phyloP scores from a whole-genome alignment of 2,888 invertebrate species.

The Volucella inanis region DNA sequence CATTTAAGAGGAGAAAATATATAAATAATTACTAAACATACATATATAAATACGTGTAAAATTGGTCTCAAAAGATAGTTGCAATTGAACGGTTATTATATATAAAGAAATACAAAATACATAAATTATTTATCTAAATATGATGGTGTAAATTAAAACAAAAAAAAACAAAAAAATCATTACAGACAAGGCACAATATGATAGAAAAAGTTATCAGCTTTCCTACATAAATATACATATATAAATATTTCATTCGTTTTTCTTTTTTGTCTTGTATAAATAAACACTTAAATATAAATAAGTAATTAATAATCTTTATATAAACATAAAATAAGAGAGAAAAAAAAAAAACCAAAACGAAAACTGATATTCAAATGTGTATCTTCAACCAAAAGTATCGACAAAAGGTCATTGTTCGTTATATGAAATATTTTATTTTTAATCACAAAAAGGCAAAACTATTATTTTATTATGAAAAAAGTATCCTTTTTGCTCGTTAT shows the following conservation, averaged over 20 bases:
- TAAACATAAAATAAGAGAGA: too few species aligned
- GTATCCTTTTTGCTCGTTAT: constrained; percentile 51
- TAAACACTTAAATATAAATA: too few species aligned
- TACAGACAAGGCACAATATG: constrained; percentile 9
- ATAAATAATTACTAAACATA: constrained; percentile 37
- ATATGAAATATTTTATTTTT: neutral
- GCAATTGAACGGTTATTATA: constrained; percentile 57
- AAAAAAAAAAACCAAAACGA: too few species aligned
- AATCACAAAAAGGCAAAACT: neutral
- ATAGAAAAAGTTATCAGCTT: constrained; percentile 54
- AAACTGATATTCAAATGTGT: too few species aligned
- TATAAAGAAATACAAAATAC: constrained; percentile 42
- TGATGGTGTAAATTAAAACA: constrained; percentile 76
- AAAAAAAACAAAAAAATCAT: constrained; percentile 17
- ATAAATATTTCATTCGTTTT: constrained; percentile 17
- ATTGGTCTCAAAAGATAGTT: constrained; percentile 19
- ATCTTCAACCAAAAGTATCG: too few species aligned
- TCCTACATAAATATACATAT: constrained; percentile 51
- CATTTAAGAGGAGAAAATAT: constrained; percentile 75
- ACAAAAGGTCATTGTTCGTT: neutral
- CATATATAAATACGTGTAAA: constrained; percentile 43
- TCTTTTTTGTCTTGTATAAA: too few species aligned
- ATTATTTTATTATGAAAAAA: constrained; percentile 59
- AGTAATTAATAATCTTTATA: too few species aligned
- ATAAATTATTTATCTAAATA: constrained; percentile 50